Evolutionary conservation across 2,113 vertebrate species (phyloP), one percentile per base, ranked within the genome.

Genomic region (Chaetops frenatus): DNA sequence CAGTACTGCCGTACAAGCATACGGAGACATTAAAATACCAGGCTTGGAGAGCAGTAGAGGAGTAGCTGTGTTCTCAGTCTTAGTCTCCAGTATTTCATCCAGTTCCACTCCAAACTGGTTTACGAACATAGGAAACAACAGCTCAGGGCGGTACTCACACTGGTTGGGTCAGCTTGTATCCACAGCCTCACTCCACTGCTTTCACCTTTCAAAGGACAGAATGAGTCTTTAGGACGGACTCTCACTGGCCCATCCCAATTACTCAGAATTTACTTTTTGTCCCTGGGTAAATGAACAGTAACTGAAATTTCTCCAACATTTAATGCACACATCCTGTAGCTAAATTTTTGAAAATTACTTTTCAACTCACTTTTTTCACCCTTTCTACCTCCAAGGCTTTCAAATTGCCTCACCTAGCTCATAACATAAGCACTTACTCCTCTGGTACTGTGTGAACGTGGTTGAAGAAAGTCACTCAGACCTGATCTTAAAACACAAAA

Each of bases 1-100:
- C 54, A 65, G 35, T 15, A 53, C 1, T 29, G 33, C 47, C 3
- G 1, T 29, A 12, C 1, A 27, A 73, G 12, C 0, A 1, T 24
- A 45, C 0, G 1, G 0, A 61, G 31, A 38, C n/a, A 54, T 10
- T 81, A 40, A 45, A 79, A 33, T 2, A 48, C 12, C 25, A 27
- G 10, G 14, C 28, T 29, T 16, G 3, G 12, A 36, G 11, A 81
- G 25, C 19, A 54, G n/a, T 5, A 9, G 5, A 56, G 22, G 25
- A 81, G 35, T 22, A 91, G 22, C 25, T 10, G 29, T 6, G 25
- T 11, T 82, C 20, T 62, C 17, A 2, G 27, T 12, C 29, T 60
- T 24, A 1, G 1, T 12, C 33, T 50, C 40, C 11, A 15, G 3
- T 2, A 6, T 11, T 77, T 72, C 58, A 50, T 50, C 14, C 45